Evolutionary conservation across 2,888 invertebrate genomes (phyloP).

Genomic region (Drosophila merina): DNA sequence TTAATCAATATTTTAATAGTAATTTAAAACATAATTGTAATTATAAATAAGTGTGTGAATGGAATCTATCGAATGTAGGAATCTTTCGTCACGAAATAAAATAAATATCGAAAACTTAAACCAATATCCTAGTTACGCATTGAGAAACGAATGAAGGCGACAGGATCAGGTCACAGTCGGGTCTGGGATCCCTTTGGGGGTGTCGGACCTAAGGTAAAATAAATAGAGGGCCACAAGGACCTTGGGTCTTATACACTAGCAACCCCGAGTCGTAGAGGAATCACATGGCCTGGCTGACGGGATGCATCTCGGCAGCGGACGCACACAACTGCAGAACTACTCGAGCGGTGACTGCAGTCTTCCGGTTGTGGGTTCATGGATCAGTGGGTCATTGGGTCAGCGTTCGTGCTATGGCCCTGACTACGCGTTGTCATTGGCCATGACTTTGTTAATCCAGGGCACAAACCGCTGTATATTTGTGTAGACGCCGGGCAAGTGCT

Average conservation of each 20-base stretch:
- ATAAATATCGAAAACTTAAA: conserved; percentile 58
- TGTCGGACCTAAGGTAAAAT: conserved; percentile 49
- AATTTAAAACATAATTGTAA: conserved; percentile 40
- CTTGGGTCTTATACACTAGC: conserved; percentile 75
- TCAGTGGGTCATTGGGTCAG: conserved; percentile 6
- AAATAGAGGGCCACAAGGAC: conserved; percentile 45
- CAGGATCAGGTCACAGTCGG: conserved; percentile 5
- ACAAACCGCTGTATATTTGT: conserved; percentile 97
- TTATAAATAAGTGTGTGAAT: conserved; percentile 40
- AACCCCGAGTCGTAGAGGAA: conserved; percentile 81
- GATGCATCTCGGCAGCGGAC: conserved; percentile 25
- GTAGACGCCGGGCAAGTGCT: conserved; percentile 95
- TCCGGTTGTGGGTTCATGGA: conserved; percentile 42
- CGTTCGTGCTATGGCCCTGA: not conserved
- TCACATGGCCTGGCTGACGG: conserved; percentile 69
- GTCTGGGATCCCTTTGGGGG: conserved; percentile 8
- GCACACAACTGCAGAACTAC: conserved; percentile 45
- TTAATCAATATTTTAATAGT: conserved; percentile 16
- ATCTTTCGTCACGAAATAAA: conserved; percentile 33
- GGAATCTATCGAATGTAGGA: conserved; percentile 19
- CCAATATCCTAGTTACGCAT: conserved; percentile 19
- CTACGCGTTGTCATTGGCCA: conserved; percentile 85
- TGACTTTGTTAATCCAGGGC: conserved; percentile 94
- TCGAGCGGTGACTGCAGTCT: conserved; percentile 61
- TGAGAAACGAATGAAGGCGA: conserved; percentile 22